These are phyloP conservation scores for Ptilorrhoa leucosticta DNA, from an alignment of 2,113 vertebrate genomes.

Conservation along the genomic window DNA sequence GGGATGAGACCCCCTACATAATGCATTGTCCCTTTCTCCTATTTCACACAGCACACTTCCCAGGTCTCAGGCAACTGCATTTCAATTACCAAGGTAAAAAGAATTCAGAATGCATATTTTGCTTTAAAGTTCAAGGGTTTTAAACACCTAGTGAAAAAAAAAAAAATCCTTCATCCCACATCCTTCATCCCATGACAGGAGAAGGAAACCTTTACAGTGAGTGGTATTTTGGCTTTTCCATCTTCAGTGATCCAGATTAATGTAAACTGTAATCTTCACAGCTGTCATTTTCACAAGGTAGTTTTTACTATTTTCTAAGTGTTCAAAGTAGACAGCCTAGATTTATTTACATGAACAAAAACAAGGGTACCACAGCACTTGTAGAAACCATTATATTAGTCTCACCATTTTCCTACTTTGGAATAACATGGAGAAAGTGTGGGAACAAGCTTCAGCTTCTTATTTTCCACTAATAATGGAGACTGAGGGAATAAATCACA, in stretches of 20 bases:
- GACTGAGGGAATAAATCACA: neutral
- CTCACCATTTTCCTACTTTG: neutral
- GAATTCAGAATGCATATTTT: neutral
- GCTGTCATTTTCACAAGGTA: neutral
- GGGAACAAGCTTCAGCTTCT: neutral
- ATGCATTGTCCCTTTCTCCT: neutral
- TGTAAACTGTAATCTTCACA: neutral
- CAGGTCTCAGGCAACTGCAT: neutral
- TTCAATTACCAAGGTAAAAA: neutral
- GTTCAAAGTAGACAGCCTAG: neutral
- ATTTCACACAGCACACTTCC: neutral
- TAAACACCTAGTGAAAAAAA: neutral
- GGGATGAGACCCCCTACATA: neutral
- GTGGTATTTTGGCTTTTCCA: neutral
- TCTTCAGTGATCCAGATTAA: neutral
- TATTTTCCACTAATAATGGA: neutral
- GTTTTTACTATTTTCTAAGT: neutral
- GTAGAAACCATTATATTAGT: neutral
- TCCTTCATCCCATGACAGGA: neutral
- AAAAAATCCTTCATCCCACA: neutral
- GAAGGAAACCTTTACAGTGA: neutral
- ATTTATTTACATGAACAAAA: neutral
- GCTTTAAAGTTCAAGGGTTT: slow-evolving; percentile 17
- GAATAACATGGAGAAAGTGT: neutral
- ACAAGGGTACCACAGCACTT: neutral